phyloP scores from a whole-genome alignment of 1,140 invertebrate genomes.

The Uloborus diversus region DNA sequence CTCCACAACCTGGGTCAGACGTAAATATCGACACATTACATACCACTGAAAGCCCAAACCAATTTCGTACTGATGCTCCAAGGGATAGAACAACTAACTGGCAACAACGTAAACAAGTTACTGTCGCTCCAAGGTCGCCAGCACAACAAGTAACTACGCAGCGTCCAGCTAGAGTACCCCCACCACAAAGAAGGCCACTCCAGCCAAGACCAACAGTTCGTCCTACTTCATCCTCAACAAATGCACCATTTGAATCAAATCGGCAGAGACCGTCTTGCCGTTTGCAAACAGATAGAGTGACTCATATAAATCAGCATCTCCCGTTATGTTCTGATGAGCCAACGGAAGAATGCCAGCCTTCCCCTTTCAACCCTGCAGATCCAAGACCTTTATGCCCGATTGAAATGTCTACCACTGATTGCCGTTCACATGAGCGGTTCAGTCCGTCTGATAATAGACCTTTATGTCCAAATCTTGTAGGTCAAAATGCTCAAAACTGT shows the following conservation, averaged over 20 bases:
- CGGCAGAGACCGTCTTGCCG: conserved; percentile 20
- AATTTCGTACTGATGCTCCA: conserved; percentile 1
- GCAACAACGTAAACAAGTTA: conserved; percentile 23
- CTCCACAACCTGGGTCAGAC: not conserved
- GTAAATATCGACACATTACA: not conserved
- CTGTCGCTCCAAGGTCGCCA: not conserved
- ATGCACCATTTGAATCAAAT: conserved; percentile 30
- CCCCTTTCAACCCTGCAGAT: conserved; percentile 32
- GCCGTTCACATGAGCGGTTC: conserved; percentile 17
- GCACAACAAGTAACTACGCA: not conserved
- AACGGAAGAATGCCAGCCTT: conserved; percentile 8
- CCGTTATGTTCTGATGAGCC: conserved; percentile 13
- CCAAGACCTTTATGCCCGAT: conserved; percentile 24
- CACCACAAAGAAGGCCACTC: conserved; percentile 14
- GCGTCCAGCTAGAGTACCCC: not conserved
- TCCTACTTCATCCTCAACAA: not conserved
- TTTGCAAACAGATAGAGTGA: conserved; percentile 11
- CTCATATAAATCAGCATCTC: conserved; percentile 5
- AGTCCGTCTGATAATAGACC: conserved; percentile 38
- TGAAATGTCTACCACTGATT: not conserved
- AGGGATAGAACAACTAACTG: not conserved
- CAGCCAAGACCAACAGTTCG: conserved; percentile 12
- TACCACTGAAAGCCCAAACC: not conserved
- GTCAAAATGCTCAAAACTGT: conserved; percentile 4
- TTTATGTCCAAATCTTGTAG: conserved; percentile 3